Conservation (phyloP, 1,140 invertebrate genomes). For the Littorina saxatilis region DNA sequence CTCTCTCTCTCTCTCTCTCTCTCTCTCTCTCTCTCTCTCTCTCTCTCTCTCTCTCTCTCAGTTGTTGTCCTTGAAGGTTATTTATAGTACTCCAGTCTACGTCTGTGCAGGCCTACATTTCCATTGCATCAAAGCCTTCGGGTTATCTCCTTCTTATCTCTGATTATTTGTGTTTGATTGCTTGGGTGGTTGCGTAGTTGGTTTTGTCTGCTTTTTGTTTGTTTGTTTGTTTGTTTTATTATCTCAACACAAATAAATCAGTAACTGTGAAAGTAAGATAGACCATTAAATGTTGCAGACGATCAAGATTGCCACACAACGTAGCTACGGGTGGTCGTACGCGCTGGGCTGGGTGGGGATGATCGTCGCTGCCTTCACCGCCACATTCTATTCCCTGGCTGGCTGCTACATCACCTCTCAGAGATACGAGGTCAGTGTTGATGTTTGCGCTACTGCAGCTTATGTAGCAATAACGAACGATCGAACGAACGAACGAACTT, state of each 20-base stretch:
- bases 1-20: too few species aligned
- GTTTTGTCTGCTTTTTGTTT: too few species aligned
- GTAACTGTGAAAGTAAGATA: too few species aligned
- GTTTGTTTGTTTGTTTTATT: too few species aligned
- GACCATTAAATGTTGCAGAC: conserved; percentile 47
- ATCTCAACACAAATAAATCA: too few species aligned
- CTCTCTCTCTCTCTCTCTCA: background rate
- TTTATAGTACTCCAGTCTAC: background rate
- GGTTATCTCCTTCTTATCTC: too few species aligned
- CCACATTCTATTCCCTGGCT: conserved; percentile 68
- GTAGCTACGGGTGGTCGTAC: conserved; percentile 69
- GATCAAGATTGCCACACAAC: conserved; percentile 49
- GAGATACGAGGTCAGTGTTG: conserved; percentile 55
- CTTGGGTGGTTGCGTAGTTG: too few species aligned
- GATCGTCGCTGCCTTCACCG: conserved; percentile 65
- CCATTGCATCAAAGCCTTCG: too few species aligned
- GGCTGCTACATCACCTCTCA: conserved; percentile 67
- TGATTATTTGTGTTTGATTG: too few species aligned
- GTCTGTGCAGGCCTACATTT: background rate
- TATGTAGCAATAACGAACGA: too few species aligned
- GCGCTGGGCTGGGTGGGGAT: conserved; percentile 71
- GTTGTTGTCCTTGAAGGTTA: background rate
- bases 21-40: background rate
- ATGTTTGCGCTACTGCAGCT: too few species aligned
- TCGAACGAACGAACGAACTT: background rate